Evolutionary conservation across 2,797 vertebrate genomes (phyloP).

Genomic region (Sciaenops ocellatus): DNA sequence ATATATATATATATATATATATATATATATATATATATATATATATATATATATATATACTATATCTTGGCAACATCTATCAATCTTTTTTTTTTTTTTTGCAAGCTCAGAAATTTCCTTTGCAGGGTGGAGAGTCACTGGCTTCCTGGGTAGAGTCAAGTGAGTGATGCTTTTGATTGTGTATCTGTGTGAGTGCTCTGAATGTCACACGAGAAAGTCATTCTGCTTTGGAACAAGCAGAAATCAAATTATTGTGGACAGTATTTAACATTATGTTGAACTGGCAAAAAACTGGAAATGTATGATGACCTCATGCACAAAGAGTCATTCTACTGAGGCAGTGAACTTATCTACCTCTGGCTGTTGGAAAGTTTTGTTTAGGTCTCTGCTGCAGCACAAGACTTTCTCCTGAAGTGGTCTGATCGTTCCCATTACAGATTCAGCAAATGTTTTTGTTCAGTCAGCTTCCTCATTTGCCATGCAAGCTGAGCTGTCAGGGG

Average conservation of each 20-base stretch:
- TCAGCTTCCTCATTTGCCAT: constrained; percentile 69
- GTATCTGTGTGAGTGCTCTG: constrained; percentile 27
- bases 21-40: constrained; percentile 21
- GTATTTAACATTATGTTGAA: constrained; percentile 10
- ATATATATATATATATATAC: constrained; percentile 19
- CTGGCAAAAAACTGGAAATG: constrained; percentile 21
- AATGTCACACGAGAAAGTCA: constrained; percentile 37
- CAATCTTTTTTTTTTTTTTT: constrained; percentile 40
- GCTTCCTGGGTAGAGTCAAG: constrained; percentile 52
- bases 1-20: constrained; percentile 13
- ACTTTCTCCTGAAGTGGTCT: constrained; percentile 48
- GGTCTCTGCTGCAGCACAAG: constrained; percentile 25
- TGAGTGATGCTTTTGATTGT: constrained; percentile 47
- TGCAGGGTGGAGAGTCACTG: constrained; percentile 32
- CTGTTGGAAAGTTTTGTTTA: constrained; percentile 44
- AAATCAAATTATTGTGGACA: constrained; percentile 10
- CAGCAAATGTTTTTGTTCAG: constrained; percentile 73
- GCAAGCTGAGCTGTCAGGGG: constrained; percentile 68
- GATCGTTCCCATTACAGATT: constrained; percentile 71
- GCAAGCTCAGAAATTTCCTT: constrained; percentile 37
- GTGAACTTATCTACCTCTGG: constrained; percentile 10
- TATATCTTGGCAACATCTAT: constrained; percentile 50
- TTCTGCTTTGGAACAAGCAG: constrained; percentile 11
- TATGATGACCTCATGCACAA: constrained; percentile 7
- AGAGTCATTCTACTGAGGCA: neutral